phyloP scores from a whole-genome alignment of 2,888 invertebrate species.

The Eulithis testata region DNA sequence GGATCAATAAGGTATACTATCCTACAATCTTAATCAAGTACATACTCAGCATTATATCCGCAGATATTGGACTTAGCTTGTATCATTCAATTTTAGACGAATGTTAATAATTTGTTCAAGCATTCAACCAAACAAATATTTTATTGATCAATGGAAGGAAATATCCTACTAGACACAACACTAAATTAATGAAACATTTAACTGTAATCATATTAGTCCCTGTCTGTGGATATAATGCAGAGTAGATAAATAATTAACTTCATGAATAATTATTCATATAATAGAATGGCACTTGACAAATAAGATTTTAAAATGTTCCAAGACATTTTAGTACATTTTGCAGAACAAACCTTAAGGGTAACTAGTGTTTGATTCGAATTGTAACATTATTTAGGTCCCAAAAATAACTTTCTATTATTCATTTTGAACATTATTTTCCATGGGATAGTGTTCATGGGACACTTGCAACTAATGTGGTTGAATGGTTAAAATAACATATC shows the following conservation, averaged over 20 bases:
- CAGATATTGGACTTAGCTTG: background rate
- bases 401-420: background rate
- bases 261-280: slow-evolving; percentile 13
- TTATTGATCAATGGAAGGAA: too few species aligned
- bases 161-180: too few species aligned
- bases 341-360: background rate
- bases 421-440: slow-evolving; percentile 7
- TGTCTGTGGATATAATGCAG: slow-evolving; percentile 11
- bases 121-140: too few species aligned
- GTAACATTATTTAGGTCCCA: too few species aligned
- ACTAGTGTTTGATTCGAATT: slow-evolving; percentile 10
- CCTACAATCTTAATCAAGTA: background rate
- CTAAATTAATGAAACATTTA: too few species aligned
- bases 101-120: too few species aligned
- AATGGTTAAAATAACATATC: slow-evolving; percentile 36
- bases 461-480: slow-evolving; percentile 14
- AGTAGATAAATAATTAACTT: slow-evolving; percentile 13
- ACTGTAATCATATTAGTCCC: too few species aligned
- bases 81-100: background rate
- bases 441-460: slow-evolving; percentile 3
- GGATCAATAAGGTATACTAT: slow-evolving; percentile 39
- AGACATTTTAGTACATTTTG: too few species aligned
- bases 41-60: slow-evolving; percentile 11
- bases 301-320: slow-evolving; percentile 2
- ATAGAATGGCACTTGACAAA: slow-evolving; percentile 43